Evolutionary conservation across 2,888 invertebrate species (phyloP).

Genomic region (Cabera pusaria): DNA sequence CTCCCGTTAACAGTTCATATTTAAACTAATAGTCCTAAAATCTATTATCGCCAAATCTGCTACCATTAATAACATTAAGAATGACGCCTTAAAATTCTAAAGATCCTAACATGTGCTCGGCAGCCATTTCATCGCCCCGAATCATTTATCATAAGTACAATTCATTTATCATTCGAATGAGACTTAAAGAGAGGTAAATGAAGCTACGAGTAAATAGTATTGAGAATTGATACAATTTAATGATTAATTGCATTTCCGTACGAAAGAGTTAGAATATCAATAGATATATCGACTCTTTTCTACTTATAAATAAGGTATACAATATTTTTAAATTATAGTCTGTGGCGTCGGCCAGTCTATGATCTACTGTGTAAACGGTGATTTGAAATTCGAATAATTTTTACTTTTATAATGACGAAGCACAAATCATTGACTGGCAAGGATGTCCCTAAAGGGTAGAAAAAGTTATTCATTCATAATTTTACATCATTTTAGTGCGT

Average conservation of each 20-base stretch:
- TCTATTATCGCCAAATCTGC: conserved; percentile 55
- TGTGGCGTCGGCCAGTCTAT: conserved; percentile 60
- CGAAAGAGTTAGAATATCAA: conserved; percentile 25
- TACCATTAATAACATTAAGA: conserved; percentile 73
- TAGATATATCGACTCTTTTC: conserved; percentile 11
- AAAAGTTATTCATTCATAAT: conserved; percentile 50
- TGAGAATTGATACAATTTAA: conserved; percentile 77
- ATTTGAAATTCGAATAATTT: conserved; percentile 35
- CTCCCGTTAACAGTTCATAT: conserved; percentile 13
- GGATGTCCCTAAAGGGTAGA: conserved; percentile 35
- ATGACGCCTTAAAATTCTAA: conserved; percentile 74
- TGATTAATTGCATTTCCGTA: conserved; percentile 70
- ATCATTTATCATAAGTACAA: conserved; percentile 73
- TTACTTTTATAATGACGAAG: conserved; percentile 31
- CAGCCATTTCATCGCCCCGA: conserved; percentile 67
- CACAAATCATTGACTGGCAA: conserved; percentile 49
- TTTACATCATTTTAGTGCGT: conserved; percentile 51
- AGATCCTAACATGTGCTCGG: conserved; percentile 68
- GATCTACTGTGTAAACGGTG: conserved; percentile 37
- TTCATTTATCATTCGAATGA: conserved; percentile 78
- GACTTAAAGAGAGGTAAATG: conserved; percentile 83
- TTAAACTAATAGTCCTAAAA: conserved; percentile 41
- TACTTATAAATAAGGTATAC: conserved; percentile 28
- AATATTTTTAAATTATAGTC: conserved; percentile 23
- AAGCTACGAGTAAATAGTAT: conserved; percentile 76